phyloP scores from a whole-genome alignment of 1,140 invertebrate genomes.

The Rhopalosiphum padi region DNA sequence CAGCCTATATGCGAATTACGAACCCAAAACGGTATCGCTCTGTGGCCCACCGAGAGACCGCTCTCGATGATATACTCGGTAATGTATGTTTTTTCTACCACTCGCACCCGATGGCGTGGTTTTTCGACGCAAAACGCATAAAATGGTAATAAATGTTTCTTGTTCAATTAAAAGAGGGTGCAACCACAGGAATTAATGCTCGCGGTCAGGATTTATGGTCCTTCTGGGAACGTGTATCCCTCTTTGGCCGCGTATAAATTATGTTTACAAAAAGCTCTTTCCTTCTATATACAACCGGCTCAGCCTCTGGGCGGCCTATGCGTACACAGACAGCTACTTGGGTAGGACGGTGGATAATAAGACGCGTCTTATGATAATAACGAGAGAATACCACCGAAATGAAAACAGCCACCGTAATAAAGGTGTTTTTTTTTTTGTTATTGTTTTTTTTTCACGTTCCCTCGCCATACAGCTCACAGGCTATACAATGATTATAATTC shows the following conservation, averaged over 20 bases:
- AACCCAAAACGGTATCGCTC: neutral
- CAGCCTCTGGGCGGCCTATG: neutral
- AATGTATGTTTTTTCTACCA: neutral
- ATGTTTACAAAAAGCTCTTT: slow-evolving; percentile 52
- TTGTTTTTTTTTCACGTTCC: neutral
- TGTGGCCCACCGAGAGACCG: neutral
- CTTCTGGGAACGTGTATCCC: slow-evolving; percentile 23
- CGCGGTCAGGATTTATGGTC: slow-evolving; percentile 52
- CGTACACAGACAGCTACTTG: neutral
- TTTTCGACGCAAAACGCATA: slow-evolving; percentile 53
- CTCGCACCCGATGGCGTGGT: neutral
- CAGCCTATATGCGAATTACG: neutral
- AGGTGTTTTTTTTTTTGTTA: neutral
- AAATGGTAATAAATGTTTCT: slow-evolving; percentile 55
- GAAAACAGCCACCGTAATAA: slow-evolving; percentile 19
- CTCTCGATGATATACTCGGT: neutral
- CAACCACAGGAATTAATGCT: slow-evolving; percentile 52
- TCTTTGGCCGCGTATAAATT: slow-evolving; percentile 44
- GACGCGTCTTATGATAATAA: slow-evolving; percentile 48
- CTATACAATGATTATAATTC: neutral
- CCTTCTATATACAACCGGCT: neutral
- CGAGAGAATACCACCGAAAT: neutral
- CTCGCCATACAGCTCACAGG: neutral
- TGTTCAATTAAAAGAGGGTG: slow-evolving; percentile 54
- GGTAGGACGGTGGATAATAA: neutral